Evolutionary conservation across 2,797 vertebrate species (phyloP).

Genomic region (Spondyliosoma cantharus): DNA sequence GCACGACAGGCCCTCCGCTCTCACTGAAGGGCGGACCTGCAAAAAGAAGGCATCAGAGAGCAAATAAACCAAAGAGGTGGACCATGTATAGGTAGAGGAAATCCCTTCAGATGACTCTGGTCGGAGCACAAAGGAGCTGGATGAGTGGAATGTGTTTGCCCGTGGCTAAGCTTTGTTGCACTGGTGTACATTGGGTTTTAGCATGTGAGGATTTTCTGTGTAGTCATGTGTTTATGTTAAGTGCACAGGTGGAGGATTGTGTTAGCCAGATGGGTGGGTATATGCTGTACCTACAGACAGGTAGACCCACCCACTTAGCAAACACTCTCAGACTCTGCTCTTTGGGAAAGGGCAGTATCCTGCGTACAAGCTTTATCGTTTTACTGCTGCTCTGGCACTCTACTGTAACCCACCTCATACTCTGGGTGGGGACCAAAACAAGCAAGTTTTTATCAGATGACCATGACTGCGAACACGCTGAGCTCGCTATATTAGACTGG

Average conservation of each 20-base stretch:
- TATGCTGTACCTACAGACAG: constrained; percentile 61
- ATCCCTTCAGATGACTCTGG: constrained; percentile 69
- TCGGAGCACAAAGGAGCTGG: constrained; percentile 61
- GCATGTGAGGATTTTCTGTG: constrained; percentile 53
- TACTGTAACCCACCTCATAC: constrained; percentile 71
- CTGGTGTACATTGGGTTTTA: constrained; percentile 71
- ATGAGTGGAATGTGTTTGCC: constrained; percentile 70
- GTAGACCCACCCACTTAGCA: constrained; percentile 74
- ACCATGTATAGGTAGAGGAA: constrained; percentile 63
- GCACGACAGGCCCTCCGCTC: constrained; percentile 44
- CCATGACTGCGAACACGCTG: constrained; percentile 71
- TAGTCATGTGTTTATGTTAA: constrained; percentile 66
- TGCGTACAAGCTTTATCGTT: constrained; percentile 71
- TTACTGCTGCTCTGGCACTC: constrained; percentile 76
- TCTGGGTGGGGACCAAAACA: constrained; percentile 82
- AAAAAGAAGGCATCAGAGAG: constrained; percentile 52
- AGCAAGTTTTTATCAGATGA: constrained; percentile 79
- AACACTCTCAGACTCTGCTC: constrained; percentile 75
- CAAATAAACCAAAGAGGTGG: constrained; percentile 66
- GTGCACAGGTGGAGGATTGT: constrained; percentile 64
- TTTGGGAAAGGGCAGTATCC: constrained; percentile 61
- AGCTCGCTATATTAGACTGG: constrained; percentile 66
- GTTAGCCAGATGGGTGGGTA: constrained; percentile 58
- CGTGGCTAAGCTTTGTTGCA: constrained; percentile 61
- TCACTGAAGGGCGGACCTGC: constrained; percentile 39